Evolutionary conservation across 1,140 invertebrate species (phyloP), one percentile per base, ranked within the genome.

Genomic region (Propsilocerus akamusi): DNA sequence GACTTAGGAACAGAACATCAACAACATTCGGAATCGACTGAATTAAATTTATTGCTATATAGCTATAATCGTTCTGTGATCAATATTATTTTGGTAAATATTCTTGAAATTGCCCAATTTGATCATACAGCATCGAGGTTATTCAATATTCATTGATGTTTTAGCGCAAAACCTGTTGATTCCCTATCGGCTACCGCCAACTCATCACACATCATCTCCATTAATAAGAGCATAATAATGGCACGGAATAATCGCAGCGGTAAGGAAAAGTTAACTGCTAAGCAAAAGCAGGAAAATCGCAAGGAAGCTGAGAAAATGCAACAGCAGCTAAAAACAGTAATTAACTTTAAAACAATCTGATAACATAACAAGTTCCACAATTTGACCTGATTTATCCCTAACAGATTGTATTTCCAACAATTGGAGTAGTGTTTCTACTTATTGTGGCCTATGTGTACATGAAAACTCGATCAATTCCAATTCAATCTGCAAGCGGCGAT

Each of bases 391-490:
- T n/a, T n/a, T n/a, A n/a, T n/a, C n/a, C n/a, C n/a, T n/a, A n/a
- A n/a, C n/a, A n/a, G n/a, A n/a, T 41, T 20, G 34, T 41, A 5
- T 10, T 41, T 3, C 34, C 34, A 17, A 20, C 14, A 17, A 3
- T 41, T 1, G 2, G 1, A 2, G 34, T 10, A 3, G 14, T 26
- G 5, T 5, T 11, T 25, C 4, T 25, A 23, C 12, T 47, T 1
- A 25, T 47, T 7, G 10, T 25, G 3, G 23, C n/a, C 5, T 47
- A 47, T 25, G 25, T 41, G 5, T 26, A 25, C n/a, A 24, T 47
- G 23, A 26, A 47, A 47, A 11, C 41, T 49, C 26, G 51, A 48
- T n/a, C n/a, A n/a, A n/a, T n/a, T n/a, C n/a, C n/a, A n/a, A n/a
- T n/a, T n/a, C n/a, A n/a, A n/a, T n/a, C n/a, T n/a, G n/a, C n/a